phyloP scores from a whole-genome alignment of 2,888 invertebrate genomes.

The Acronicta aceris region DNA sequence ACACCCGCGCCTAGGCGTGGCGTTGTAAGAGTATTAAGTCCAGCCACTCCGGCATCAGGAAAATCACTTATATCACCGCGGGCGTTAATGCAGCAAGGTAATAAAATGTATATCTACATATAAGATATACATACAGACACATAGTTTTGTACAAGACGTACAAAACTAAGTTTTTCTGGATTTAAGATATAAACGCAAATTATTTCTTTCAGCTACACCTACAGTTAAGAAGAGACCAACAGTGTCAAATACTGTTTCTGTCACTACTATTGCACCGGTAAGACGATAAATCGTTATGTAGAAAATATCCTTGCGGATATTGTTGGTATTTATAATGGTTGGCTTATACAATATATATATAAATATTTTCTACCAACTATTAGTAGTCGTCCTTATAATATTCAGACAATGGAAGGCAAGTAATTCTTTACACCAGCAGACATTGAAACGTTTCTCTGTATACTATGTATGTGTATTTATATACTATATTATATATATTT shows the following conservation, averaged over 20 bases:
- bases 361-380: too few relatives aligned
- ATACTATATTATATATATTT: too few relatives aligned
- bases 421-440: too few relatives aligned
- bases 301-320: too few relatives aligned
- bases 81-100: slow-evolving; percentile 82
- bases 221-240: slow-evolving; percentile 72
- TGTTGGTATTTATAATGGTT: too few relatives aligned
- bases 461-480: too few relatives aligned
- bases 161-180: neutral
- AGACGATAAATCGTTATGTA: neutral
- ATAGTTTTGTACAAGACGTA: neutral
- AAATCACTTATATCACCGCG: slow-evolving; percentile 87
- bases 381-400: too few relatives aligned
- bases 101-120: neutral
- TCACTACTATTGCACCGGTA: slow-evolving; percentile 77
- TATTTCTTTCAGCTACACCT: slow-evolving; percentile 59
- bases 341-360: too few relatives aligned
- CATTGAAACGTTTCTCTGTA: too few relatives aligned
- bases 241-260: slow-evolving; percentile 64
- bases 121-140: neutral
- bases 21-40: slow-evolving; percentile 82
- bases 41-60: slow-evolving; percentile 79
- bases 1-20: slow-evolving; percentile 74
- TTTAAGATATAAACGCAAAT: neutral
- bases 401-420: too few relatives aligned